phyloP scores from a whole-genome alignment of 2,797 vertebrate species.

The Etheostoma nigrum region DNA sequence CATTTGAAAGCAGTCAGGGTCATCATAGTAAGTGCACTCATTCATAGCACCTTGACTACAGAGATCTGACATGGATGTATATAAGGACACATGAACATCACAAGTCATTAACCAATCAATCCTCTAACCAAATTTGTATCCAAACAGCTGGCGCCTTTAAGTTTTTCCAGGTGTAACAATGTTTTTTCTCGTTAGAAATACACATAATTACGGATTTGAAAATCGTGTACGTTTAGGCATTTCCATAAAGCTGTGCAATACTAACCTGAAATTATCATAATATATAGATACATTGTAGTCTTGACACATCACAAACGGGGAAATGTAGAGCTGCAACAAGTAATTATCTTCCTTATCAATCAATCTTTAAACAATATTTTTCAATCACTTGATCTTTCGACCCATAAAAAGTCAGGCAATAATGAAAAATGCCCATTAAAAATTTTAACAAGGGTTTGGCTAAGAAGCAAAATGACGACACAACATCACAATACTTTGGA shows the following conservation, averaged over 20 bases:
- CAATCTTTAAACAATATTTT: neutral
- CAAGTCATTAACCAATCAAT: conserved; percentile 5
- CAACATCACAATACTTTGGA: neutral
- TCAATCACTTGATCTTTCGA: neutral
- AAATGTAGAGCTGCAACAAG: neutral
- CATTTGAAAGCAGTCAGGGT: conserved; percentile 59
- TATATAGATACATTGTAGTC: neutral
- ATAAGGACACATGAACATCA: neutral
- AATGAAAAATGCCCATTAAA: neutral
- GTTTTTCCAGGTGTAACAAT: neutral
- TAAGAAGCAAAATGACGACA: too few relatives aligned
- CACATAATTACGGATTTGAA: neutral
- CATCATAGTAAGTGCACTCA: conserved; percentile 45
- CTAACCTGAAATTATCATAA: neutral
- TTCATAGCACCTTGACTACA: conserved; percentile 50
- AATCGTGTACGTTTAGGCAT: neutral
- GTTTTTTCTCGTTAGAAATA: neutral
- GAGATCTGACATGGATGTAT: conserved; percentile 16
- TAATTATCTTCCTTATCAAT: neutral
- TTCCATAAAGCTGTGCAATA: neutral
- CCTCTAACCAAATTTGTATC: neutral
- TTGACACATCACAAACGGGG: neutral
- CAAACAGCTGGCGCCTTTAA: neutral
- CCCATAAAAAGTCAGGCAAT: neutral
- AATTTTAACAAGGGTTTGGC: neutral